Percentiles rank a stretch among this genome's conserved stretches.
Evolutionary conservation across 2,797 vertebrate genomes (phyloP).

Genomic region (Lacerta viridis): DNA sequence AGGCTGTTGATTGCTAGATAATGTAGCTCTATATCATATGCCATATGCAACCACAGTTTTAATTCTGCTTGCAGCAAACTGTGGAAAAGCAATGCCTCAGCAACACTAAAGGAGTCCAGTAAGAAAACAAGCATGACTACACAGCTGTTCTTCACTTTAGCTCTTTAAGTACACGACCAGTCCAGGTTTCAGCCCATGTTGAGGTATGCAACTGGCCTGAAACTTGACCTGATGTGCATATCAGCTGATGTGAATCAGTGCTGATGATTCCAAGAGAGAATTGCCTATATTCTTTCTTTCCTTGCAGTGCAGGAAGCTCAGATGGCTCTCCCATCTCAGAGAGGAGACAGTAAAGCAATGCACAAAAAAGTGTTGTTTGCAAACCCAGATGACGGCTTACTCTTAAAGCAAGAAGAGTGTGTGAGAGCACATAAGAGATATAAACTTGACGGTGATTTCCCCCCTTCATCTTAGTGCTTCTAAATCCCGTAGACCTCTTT

Average conservation of each 20-base stretch:
- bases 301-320: neutral
- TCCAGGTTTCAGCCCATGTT: neutral
- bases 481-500: conserved; percentile 22
- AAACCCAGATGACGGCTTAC: neutral
- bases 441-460: neutral
- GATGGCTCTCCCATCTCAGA: neutral
- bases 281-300: neutral
- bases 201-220: neutral
- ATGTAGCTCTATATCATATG: neutral
- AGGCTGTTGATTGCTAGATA: neutral
- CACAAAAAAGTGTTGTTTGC: neutral
- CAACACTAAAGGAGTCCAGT: no score
- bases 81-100: no score
- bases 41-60: neutral
- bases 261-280: neutral
- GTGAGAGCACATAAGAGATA: neutral
- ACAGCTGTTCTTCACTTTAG: neutral
- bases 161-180: neutral
- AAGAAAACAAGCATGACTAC: no score
- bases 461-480: neutral
- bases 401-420: neutral
- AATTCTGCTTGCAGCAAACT: neutral
- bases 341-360: neutral
- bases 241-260: neutral
- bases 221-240: neutral